A percentile compares a stretch with the other conserved stretches of the same genome.
Evolutionary conservation across 2,888 invertebrate species (phyloP).

Genomic region (Trisateles emortualis): DNA sequence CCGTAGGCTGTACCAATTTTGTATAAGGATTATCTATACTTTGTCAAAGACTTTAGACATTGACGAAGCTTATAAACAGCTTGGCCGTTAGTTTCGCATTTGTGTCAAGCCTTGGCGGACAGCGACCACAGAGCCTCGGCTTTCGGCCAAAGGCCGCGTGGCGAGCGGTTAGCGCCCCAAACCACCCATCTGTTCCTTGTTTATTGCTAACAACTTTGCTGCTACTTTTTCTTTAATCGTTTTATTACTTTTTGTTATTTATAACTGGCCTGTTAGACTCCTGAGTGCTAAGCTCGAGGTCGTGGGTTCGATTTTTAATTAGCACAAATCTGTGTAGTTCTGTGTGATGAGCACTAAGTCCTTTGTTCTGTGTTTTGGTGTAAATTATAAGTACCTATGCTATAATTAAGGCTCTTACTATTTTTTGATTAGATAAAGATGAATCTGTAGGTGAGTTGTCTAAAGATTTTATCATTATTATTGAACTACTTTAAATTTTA

Average conservation of each 20-base stretch:
- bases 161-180: slow-evolving; percentile 31
- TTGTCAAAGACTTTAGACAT: slow-evolving; percentile 30
- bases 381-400: no score
- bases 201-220: slow-evolving; percentile 51
- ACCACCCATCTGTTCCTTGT: slow-evolving; percentile 52
- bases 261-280: no score
- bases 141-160: slow-evolving; percentile 23
- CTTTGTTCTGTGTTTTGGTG: no score
- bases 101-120: slow-evolving; percentile 40
- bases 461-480: no score
- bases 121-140: slow-evolving; percentile 35
- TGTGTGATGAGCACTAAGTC: no score
- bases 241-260: slow-evolving; percentile 47
- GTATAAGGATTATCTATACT: slow-evolving; percentile 33
- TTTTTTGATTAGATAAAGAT: no score
- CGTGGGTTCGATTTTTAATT: no score
- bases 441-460: no score
- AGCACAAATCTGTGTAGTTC: no score
- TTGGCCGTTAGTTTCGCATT: slow-evolving; percentile 38
- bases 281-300: no score
- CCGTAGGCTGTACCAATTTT: slow-evolving; percentile 22
- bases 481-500: no score
- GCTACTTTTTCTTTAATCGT: slow-evolving; percentile 44
- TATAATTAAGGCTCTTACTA: no score
- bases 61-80: slow-evolving; percentile 41